Conservation (phyloP, 2,888 invertebrate species). For the Vesta saturnalis region DNA sequence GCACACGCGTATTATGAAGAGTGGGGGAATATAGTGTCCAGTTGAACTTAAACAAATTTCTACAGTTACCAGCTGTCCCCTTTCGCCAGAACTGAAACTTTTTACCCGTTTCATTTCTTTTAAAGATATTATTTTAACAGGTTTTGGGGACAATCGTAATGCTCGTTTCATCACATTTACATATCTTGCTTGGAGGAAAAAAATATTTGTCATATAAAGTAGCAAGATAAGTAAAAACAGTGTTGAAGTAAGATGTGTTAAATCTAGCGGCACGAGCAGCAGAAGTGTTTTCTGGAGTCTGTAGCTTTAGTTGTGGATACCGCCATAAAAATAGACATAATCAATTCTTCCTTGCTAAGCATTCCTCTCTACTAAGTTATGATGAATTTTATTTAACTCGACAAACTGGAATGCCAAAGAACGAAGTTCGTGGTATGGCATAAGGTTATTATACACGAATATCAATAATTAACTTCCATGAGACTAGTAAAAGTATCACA, state of each 20-base stretch:
- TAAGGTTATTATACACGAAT: background rate
- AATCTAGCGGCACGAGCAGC: constrained; percentile 37
- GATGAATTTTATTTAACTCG: constrained; percentile 23
- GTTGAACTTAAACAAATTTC: background rate
- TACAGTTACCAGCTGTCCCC: constrained; percentile 11
- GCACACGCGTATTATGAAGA: background rate
- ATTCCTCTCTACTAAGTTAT: constrained; percentile 33
- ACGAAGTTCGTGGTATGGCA: no score
- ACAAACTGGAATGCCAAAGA: constrained; percentile 32
- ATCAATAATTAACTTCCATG: background rate
- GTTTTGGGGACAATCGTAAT: constrained; percentile 52
- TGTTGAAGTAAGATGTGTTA: constrained; percentile 33
- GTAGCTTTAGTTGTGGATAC: constrained; percentile 33
- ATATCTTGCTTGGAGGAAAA: constrained; percentile 10
- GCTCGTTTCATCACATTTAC: constrained; percentile 18
- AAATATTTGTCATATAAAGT: constrained; percentile 14
- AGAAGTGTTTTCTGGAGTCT: constrained; percentile 42
- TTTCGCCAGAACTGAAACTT: constrained; percentile 10
- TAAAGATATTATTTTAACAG: constrained; percentile 5
- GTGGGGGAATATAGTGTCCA: constrained; percentile 7
- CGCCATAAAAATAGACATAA: constrained; percentile 32
- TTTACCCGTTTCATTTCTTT: background rate
- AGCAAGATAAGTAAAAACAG: constrained; percentile 31
- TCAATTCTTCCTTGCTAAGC: constrained; percentile 33
- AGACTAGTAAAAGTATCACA: background rate